Conservation (phyloP, 2,888 invertebrate species). For the Crematogaster levior region DNA sequence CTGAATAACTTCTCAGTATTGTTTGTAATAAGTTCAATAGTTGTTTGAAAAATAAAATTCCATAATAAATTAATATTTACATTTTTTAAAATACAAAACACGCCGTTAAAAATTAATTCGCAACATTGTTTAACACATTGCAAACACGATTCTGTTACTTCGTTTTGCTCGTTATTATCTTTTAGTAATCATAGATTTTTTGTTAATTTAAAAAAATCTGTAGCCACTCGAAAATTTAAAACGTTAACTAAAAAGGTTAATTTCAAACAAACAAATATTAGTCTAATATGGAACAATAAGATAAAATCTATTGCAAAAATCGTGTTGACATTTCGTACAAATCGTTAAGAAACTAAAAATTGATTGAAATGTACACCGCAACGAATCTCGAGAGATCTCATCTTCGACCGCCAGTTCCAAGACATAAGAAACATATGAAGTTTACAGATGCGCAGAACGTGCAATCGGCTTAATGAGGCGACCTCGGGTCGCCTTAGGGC, state of each 20-base stretch:
- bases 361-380: background rate
- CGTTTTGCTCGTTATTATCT: background rate
- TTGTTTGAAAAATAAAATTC: background rate
- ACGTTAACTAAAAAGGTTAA: background rate
- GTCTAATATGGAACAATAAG: background rate
- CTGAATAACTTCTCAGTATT: background rate
- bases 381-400: background rate
- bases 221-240: background rate
- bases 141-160: background rate
- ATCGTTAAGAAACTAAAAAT: background rate
- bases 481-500: conserved; percentile 63
- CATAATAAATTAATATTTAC: background rate
- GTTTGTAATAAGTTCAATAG: background rate
- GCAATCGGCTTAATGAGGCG: conserved; percentile 68
- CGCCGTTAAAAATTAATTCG: background rate
- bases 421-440: conserved; percentile 2
- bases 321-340: background rate
- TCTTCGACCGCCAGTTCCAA: background rate
- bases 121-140: background rate
- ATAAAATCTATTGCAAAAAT: background rate
- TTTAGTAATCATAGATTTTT: background rate
- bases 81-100: background rate
- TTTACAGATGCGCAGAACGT: conserved; percentile 29
- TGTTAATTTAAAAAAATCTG: background rate
- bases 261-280: background rate